Conservation (phyloP, 1,140 invertebrate species). For the Drosophila oshimai region DNA sequence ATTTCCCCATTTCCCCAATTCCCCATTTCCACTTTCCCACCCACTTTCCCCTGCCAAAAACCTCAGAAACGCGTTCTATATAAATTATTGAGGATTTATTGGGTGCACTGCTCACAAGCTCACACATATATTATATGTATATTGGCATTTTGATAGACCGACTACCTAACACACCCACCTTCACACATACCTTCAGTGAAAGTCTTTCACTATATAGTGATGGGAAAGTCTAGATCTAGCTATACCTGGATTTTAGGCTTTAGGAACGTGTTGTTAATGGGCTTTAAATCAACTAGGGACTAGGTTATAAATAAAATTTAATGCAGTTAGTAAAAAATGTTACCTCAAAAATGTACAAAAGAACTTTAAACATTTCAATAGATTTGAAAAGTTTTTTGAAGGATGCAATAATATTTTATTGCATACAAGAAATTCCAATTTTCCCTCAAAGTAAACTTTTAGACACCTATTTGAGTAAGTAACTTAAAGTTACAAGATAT, state of each 20-base stretch:
- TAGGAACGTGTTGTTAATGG: background rate
- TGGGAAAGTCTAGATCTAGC: background rate
- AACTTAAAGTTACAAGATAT: too few relatives aligned
- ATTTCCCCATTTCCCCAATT: background rate
- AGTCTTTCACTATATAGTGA: background rate
- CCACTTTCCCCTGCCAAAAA: background rate
- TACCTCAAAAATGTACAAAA: too few relatives aligned
- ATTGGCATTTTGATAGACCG: slow-evolving; percentile 58
- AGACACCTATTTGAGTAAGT: too few relatives aligned
- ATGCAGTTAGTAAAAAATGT: too few relatives aligned
- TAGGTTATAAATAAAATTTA: too few relatives aligned
- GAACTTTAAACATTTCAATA: too few relatives aligned
- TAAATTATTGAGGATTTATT: slow-evolving; percentile 71
- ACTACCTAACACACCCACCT: slow-evolving; percentile 3
- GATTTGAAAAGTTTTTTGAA: too few relatives aligned
- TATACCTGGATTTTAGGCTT: background rate
- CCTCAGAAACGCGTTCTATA: slow-evolving; percentile 47
- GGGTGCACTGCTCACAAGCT: slow-evolving; percentile 12
- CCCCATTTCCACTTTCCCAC: too few relatives aligned
- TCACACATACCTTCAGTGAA: background rate
- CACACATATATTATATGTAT: background rate
- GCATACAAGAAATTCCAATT: too few relatives aligned
- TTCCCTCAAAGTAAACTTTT: too few relatives aligned
- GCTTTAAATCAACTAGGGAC: too few relatives aligned
- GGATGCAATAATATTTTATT: too few relatives aligned